Percentiles rank a stretch among this genome's conserved stretches.
Conservation (phyloP, 2,888 invertebrate species). For the Mongoloraphidia duomilia region DNA sequence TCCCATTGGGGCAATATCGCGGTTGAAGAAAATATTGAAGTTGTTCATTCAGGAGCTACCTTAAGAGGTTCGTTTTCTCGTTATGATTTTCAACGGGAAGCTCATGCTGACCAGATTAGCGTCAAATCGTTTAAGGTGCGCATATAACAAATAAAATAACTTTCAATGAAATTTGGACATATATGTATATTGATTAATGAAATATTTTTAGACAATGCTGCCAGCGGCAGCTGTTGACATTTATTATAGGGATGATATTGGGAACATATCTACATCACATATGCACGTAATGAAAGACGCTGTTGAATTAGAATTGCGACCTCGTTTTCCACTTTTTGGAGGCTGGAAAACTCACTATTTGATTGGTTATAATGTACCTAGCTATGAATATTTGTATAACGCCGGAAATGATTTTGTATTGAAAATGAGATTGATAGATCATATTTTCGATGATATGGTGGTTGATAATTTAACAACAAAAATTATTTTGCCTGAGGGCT, state of each 20-base stretch:
- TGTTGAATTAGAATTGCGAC: constrained; percentile 89
- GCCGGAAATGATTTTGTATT: constrained; percentile 66
- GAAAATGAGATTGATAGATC: constrained; percentile 90
- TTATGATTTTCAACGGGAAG: constrained; percentile 92
- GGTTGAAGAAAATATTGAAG: constrained; percentile 84
- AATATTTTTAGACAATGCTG: constrained; percentile 39
- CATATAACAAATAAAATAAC: too few species aligned
- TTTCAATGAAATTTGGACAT: too few species aligned
- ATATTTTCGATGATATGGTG: constrained; percentile 92
- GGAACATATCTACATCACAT: constrained; percentile 96
- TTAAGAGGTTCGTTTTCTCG: constrained; percentile 92
- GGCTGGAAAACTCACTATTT: constrained; percentile 98
- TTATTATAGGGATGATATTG: constrained; percentile 96
- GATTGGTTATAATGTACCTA: constrained; percentile 93
- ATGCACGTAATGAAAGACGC: constrained; percentile 78
- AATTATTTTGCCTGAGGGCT: constrained; percentile 88
- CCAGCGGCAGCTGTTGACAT: constrained; percentile 87
- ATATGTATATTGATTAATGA: too few species aligned
- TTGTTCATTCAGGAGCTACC: constrained; percentile 83
- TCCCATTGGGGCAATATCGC: constrained; percentile 99
- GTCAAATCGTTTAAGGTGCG: constrained; percentile 68
- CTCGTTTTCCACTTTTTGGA: constrained; percentile 94
- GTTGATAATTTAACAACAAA: constrained; percentile 79
- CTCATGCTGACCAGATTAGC: constrained; percentile 74
- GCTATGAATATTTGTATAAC: constrained; percentile 86